Conservation (phyloP, 2,888 invertebrate species). For the Calameuta idolon region DNA sequence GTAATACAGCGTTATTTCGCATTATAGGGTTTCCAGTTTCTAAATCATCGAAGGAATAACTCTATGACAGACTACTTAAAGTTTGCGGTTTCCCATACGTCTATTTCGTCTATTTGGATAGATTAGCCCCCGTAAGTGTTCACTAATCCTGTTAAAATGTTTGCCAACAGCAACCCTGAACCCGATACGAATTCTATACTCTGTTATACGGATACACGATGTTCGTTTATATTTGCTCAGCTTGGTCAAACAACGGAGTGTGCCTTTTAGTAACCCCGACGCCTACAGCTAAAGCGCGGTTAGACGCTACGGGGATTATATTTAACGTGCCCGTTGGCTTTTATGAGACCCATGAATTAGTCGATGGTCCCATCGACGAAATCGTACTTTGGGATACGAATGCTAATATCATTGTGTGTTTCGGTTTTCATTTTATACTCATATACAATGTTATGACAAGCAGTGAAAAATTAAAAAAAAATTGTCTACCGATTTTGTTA, state of each 20-base stretch:
- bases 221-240: slow-evolving; percentile 60
- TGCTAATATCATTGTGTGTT: too few relatives aligned
- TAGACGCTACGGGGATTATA: slow-evolving; percentile 33
- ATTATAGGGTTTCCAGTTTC: not conserved
- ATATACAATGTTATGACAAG: too few relatives aligned
- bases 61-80: slow-evolving; percentile 51
- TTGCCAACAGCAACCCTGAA: slow-evolving; percentile 55
- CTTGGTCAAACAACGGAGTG: slow-evolving; percentile 64
- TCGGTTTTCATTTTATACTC: too few relatives aligned
- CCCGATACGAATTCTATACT: slow-evolving; percentile 42
- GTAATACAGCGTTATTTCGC: not conserved
- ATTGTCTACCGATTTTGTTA: too few relatives aligned
- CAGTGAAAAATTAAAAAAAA: too few relatives aligned
- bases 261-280: slow-evolving; percentile 60
- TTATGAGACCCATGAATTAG: slow-evolving; percentile 13
- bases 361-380: not conserved
- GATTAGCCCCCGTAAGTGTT: slow-evolving; percentile 64
- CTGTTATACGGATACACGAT: slow-evolving; percentile 46
- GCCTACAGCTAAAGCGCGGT: slow-evolving; percentile 53
- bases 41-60: slow-evolving; percentile 29
- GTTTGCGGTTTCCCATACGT: slow-evolving; percentile 51
- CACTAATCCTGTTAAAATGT: slow-evolving; percentile 67
- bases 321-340: slow-evolving; percentile 23
- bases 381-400: too few relatives aligned
- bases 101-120: slow-evolving; percentile 61